Base-by-base conservation (phyloP, 2,888 invertebrate species). In the Autographa gamma region DNA sequence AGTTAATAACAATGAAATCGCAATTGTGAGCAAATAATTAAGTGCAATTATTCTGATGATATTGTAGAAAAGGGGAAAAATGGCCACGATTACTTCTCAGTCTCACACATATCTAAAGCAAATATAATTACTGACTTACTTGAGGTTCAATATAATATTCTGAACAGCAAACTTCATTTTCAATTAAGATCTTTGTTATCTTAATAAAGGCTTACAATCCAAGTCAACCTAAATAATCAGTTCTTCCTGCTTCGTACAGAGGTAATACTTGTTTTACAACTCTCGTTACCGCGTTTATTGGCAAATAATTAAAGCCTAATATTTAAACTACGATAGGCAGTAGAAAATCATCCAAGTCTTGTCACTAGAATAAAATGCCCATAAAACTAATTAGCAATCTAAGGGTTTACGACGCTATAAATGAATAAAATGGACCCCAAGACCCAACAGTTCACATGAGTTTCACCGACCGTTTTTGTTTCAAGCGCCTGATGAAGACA, bases 351-450 rank as follows among this genome's bases (percentile, higher is more conserved):
- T 81, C 81, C 79, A 77, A 84, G 81, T 84, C 85, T 85, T 89
- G 90, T 89, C 88, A 89, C 87, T 78, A 83, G 86, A 90, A 91
- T 92, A 90, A 91, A 91, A 92, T 85, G 79, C 76, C 87, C 89
- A 91, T 93, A 93, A 93, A 94, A 89, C 91, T 93, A 93, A 95
- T 94, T 93, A 95, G 93, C 90, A 90, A 94, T 92, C 89, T 89
- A 91, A 91, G 87, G 86, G 89, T 94, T 93, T 95, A 95, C 87
- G 89, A 88, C 74, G 86, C 84, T 74, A 87, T 94, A 95, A 94
- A 94, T 92, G 91, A 92, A 94, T 93, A 93, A 94, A 93, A 89
- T 88, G 85, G 86, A 84, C 78, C 84, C 85, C 82, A 79, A 80
- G 71, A 56, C 80, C 77, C 76, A 73, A 67, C 73, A 84, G 88